A percentile compares a stretch with the other conserved stretches of the same genome.
These are phyloP conservation scores for Ferrisia virgata DNA, from an alignment of 2,888 invertebrate species.

Conservation along the genomic window DNA sequence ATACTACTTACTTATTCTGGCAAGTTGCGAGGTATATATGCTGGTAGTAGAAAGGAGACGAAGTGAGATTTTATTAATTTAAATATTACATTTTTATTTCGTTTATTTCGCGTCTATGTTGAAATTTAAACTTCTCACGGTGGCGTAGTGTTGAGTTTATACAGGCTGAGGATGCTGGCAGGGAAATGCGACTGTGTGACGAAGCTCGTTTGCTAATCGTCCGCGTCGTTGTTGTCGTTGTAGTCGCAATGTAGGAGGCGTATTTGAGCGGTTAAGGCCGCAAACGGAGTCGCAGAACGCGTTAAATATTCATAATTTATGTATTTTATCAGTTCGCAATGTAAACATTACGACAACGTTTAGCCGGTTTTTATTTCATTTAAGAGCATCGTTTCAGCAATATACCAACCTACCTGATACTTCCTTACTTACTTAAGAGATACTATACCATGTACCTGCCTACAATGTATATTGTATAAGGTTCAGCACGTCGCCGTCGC, in stretches of 20 bases:
- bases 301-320: conserved; percentile 29
- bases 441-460: neutral
- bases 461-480: neutral
- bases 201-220: neutral
- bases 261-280: neutral
- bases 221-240: too few relatives aligned
- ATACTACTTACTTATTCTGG: neutral
- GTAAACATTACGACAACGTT: conserved; percentile 30
- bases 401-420: too few relatives aligned
- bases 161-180: neutral
- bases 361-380: conserved; percentile 20
- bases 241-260: neutral
- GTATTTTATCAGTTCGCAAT: conserved; percentile 27
- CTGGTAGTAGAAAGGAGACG: neutral
- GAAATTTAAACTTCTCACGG: neutral
- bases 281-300: neutral
- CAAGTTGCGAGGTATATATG: neutral
- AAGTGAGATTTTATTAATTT: conserved; percentile 14
- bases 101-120: neutral
- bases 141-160: neutral
- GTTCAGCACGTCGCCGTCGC: too few relatives aligned
- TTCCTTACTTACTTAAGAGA: too few relatives aligned
- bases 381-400: neutral
- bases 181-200: neutral
- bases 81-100: conserved; percentile 18